Evolutionary conservation across 2,888 invertebrate species (phyloP).

Genomic region (Tetrapedia diversipes): DNA sequence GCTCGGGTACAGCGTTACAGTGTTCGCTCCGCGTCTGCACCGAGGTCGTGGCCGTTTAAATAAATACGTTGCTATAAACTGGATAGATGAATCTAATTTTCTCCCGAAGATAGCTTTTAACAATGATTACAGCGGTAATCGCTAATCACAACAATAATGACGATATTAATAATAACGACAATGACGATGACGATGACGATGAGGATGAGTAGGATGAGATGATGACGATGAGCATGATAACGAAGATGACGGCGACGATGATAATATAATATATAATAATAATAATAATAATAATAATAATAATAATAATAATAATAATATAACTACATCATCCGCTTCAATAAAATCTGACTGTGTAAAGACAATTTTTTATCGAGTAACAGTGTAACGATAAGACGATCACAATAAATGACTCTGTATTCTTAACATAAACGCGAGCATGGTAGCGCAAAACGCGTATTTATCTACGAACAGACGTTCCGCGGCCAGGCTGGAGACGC

Average conservation of each 20-base stretch:
- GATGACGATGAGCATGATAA: constrained; percentile 7
- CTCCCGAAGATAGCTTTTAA: constrained; percentile 30
- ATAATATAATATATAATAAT: constrained; percentile 1
- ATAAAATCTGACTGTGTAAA: constrained; percentile 63
- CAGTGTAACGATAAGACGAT: constrained; percentile 61
- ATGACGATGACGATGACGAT: constrained; percentile 27
- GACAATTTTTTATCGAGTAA: constrained; percentile 61
- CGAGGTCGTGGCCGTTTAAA: constrained; percentile 45
- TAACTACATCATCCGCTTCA: constrained; percentile 53
- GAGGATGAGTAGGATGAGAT: constrained; percentile 10
- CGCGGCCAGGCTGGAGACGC: constrained; percentile 29
- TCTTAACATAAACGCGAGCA: constrained; percentile 55
- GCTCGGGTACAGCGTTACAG: constrained; percentile 25
- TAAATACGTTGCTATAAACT: constrained; percentile 35
- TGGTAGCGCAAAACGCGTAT: constrained; percentile 29
- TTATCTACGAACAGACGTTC: constrained; percentile 38
- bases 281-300: constrained; percentile 4
- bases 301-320: constrained; percentile 49
- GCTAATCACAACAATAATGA: constrained; percentile 47
- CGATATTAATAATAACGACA: constrained; percentile 39
- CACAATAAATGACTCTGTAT: constrained; percentile 60
- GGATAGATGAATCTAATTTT: constrained; percentile 26
- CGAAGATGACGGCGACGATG: neutral
- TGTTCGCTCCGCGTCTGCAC: constrained; percentile 25
- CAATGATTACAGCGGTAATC: constrained; percentile 54